Percentiles rank a stretch among this genome's conserved stretches.
Evolutionary conservation across 2,888 invertebrate genomes (phyloP).

Genomic region (Calliphora vomitoria): DNA sequence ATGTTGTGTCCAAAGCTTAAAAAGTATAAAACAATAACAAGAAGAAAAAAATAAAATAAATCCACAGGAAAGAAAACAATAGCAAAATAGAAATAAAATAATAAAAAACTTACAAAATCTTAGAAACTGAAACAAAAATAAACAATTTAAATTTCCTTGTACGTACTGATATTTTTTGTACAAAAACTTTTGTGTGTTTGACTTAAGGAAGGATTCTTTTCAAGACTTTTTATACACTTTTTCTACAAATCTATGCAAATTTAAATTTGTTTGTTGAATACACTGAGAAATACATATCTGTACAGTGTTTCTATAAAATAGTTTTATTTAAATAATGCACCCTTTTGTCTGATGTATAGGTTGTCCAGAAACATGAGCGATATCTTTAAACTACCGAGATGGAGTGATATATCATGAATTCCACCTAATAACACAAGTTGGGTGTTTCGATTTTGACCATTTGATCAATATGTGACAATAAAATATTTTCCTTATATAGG

Average conservation of each 20-base stretch:
- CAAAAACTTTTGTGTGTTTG: not conserved
- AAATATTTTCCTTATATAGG: too few species aligned
- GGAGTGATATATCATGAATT: too few species aligned
- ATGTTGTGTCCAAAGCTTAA: slow-evolving; percentile 25
- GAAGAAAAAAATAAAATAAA: not conserved
- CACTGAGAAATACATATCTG: not conserved
- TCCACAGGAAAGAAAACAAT: slow-evolving; percentile 8
- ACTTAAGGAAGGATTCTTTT: not conserved
- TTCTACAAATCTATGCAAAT: not conserved
- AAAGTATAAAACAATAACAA: not conserved
- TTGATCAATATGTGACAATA: too few species aligned
- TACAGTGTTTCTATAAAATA: too few species aligned
- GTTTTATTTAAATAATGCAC: too few species aligned
- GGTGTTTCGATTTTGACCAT: too few species aligned
- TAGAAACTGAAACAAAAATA: slow-evolving; percentile 22
- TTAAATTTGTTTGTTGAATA: not conserved
- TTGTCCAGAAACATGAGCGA: too few species aligned
- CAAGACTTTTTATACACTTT: slow-evolving; percentile 1
- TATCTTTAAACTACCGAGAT: too few species aligned
- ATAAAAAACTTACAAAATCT: slow-evolving; percentile 15
- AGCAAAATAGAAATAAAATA: slow-evolving; percentile 4
- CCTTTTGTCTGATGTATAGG: too few species aligned
- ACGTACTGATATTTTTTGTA: slow-evolving; percentile 5
- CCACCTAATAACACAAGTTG: too few species aligned
- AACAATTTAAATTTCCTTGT: slow-evolving; percentile 23